phyloP scores from a whole-genome alignment of 1,140 invertebrate genomes.

The Heterodera schachtii region DNA sequence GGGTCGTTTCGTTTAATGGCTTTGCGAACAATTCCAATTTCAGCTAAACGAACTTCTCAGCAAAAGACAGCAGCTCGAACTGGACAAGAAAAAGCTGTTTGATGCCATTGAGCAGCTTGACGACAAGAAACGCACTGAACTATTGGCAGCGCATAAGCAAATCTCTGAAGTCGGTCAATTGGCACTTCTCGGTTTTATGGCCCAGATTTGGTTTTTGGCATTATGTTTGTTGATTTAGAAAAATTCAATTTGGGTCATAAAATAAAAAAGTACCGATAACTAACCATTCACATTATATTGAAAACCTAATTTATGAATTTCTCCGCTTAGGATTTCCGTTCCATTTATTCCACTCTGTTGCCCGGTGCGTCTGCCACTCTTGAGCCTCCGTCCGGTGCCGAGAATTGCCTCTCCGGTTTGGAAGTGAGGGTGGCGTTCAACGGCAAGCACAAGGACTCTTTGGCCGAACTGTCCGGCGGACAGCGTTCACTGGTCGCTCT shows the following conservation, averaged over 20 bases:
- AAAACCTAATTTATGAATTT: no score
- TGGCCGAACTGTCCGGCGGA: constrained; percentile 89
- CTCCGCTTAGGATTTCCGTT: constrained; percentile 81
- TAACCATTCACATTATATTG: no score
- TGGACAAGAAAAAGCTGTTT: constrained; percentile 46
- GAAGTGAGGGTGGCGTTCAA: constrained; percentile 78
- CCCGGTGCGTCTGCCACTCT: constrained; percentile 86
- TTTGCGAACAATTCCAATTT: not conserved
- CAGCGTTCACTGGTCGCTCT: constrained; percentile 85
- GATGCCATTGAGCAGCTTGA: constrained; percentile 52
- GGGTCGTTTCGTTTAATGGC: not conserved
- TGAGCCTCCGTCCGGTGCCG: constrained; percentile 74
- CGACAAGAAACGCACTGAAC: constrained; percentile 47
- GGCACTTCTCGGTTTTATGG: no score
- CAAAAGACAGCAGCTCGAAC: constrained; percentile 40
- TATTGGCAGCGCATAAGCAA: constrained; percentile 47
- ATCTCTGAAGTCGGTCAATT: constrained; percentile 32
- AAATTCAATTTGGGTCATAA: no score
- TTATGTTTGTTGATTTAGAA: not conserved
- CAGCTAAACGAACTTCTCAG: constrained; percentile 40
- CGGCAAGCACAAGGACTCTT: constrained; percentile 90
- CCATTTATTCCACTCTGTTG: constrained; percentile 87
- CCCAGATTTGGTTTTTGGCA: no score
- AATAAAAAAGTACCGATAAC: no score
- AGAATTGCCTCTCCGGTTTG: constrained; percentile 36